Conservation (phyloP, 2,888 invertebrate genomes). For the Eupsilia transversa region DNA sequence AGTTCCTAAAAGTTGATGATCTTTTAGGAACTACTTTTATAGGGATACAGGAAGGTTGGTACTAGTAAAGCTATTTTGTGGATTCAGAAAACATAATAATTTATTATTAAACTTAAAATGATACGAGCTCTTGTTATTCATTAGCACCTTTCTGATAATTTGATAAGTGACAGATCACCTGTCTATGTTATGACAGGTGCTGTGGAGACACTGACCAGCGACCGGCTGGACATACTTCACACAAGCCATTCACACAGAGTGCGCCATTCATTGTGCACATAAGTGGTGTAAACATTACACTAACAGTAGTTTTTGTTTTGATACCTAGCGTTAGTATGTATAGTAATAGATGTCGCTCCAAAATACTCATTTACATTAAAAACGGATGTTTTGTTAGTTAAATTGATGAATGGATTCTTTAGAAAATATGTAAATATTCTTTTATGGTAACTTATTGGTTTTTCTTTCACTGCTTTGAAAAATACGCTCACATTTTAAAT, state of each 20-base stretch:
- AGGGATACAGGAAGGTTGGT: not conserved
- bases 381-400: conserved; percentile 1
- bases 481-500: not conserved
- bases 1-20: too few species aligned
- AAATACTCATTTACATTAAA: conserved; percentile 12
- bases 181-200: conserved; percentile 14
- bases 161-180: conserved; percentile 5
- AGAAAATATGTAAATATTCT: conserved; percentile 14
- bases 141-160: not conserved
- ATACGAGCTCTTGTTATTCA: not conserved
- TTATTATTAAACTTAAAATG: not conserved
- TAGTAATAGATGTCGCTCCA: not conserved
- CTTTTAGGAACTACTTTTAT: not conserved
- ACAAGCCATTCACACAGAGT: not conserved
- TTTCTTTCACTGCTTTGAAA: conserved; percentile 25
- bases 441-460: not conserved
- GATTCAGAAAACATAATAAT: conserved; percentile 1
- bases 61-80: not conserved
- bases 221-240: not conserved
- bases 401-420: conserved; percentile 1
- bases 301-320: not conserved
- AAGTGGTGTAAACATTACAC: conserved; percentile 6
- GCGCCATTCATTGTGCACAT: conserved; percentile 37
- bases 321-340: not conserved
- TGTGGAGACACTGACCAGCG: not conserved